These are phyloP conservation scores for Hylaea fasciaria DNA, from an alignment of 2,888 invertebrate genomes.

Conservation along the genomic window DNA sequence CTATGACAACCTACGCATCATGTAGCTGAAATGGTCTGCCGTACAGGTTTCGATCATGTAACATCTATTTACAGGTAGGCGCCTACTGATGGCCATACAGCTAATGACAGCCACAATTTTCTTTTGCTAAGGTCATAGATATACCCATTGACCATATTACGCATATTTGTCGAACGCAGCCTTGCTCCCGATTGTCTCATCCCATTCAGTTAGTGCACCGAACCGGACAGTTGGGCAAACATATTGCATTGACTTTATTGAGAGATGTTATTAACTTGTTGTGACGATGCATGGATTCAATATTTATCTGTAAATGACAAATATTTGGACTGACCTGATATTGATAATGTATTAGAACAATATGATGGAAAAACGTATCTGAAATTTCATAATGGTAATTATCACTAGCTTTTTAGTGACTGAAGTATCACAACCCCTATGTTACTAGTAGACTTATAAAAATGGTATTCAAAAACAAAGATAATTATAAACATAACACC, in stretches of 20 bases:
- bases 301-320: too few relatives aligned
- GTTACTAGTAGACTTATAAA: too few relatives aligned
- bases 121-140: constrained; percentile 47
- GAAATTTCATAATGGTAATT: too few relatives aligned
- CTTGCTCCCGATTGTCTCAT: constrained; percentile 74
- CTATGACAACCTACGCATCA: background rate
- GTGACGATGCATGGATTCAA: background rate
- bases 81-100: constrained; percentile 33
- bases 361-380: too few relatives aligned
- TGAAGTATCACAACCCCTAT: too few relatives aligned
- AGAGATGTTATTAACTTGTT: constrained; percentile 1
- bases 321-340: too few relatives aligned
- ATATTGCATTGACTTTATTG: constrained; percentile 5
- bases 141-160: constrained; percentile 14
- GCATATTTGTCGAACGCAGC: constrained; percentile 57
- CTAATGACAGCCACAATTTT: constrained; percentile 50
- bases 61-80: constrained; percentile 4
- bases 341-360: too few relatives aligned
- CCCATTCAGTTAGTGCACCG: constrained; percentile 66
- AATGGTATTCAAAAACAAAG: too few relatives aligned
- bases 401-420: too few relatives aligned
- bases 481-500: too few relatives aligned
- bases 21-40: background rate
- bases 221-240: constrained; percentile 49
- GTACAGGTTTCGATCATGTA: background rate